Conservation (phyloP, 2,113 vertebrate species). For the Myodes glareolus region DNA sequence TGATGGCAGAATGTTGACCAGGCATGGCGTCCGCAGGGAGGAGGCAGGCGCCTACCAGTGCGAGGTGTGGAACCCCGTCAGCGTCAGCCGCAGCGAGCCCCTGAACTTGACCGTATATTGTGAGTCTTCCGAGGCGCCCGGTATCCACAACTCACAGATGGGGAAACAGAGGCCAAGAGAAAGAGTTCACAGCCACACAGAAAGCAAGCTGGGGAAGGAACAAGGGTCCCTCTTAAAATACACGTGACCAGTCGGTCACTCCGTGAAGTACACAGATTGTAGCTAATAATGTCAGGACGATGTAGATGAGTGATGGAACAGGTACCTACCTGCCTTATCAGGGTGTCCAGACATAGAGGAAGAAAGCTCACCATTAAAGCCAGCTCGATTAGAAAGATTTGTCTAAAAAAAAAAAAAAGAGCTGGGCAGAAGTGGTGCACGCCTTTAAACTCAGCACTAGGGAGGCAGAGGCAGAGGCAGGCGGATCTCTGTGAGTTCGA, state of each 20-base stretch:
- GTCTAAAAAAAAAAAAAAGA: background rate
- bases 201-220: background rate
- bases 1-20: conserved; percentile 54
- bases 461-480: too few species aligned
- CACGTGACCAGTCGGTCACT: background rate
- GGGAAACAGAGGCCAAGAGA: conserved; percentile 49
- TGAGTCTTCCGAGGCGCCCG: conserved; percentile 68
- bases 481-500: too few species aligned
- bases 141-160: background rate
- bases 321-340: background rate
- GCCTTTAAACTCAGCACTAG: too few species aligned
- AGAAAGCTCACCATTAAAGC: too few species aligned
- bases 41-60: conserved; percentile 78
- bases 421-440: too few species aligned
- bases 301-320: background rate
- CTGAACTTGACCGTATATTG: conserved; percentile 78
- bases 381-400: background rate
- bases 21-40: conserved; percentile 69
- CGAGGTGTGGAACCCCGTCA: conserved; percentile 77
- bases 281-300: background rate
- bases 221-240: background rate
- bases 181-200: background rate
- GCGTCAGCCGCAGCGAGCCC: conserved; percentile 74
- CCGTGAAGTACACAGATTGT: background rate
- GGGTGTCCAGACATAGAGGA: background rate